Percentiles rank a stretch among this genome's conserved stretches.
These are phyloP conservation scores for Centropristis striata DNA, from an alignment of 2,113 vertebrate genomes.

Conservation along the genomic window DNA sequence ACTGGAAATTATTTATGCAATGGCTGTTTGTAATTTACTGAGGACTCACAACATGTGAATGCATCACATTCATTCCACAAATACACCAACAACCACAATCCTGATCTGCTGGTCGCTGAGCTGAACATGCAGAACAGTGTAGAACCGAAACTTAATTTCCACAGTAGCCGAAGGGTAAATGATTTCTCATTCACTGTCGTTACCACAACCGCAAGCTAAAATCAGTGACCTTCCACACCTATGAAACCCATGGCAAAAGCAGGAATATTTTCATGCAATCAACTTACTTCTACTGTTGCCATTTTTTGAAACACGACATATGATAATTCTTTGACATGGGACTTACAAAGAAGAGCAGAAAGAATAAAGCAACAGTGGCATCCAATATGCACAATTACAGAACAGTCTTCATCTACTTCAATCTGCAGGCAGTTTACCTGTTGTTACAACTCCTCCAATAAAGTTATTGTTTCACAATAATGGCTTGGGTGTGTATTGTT, in stretches of 20 bases:
- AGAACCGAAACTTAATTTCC: not conserved
- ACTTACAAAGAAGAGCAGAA: not conserved
- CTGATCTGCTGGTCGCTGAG: not conserved
- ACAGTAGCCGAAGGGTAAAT: not conserved
- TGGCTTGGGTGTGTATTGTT: not conserved
- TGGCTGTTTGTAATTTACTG: not conserved
- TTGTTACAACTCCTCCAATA: not conserved
- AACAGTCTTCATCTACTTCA: not conserved
- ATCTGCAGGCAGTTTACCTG: not conserved
- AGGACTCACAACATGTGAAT: not conserved
- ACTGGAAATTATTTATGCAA: not conserved
- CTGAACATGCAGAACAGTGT: conserved; percentile 1
- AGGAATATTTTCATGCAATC: not conserved
- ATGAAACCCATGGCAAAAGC: not conserved
- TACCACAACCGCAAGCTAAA: not conserved
- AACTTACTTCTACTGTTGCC: not conserved
- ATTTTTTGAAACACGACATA: not conserved
- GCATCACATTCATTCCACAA: conserved; percentile 4
- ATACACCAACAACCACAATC: not conserved
- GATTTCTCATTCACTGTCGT: conserved; percentile 1
- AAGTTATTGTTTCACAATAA: not conserved
- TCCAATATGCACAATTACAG: not conserved
- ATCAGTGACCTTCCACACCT: not conserved
- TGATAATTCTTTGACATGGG: not conserved
- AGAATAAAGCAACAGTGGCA: not conserved